Conservation (phyloP, 2,797 vertebrate species). For the Poecilia wingei region DNA sequence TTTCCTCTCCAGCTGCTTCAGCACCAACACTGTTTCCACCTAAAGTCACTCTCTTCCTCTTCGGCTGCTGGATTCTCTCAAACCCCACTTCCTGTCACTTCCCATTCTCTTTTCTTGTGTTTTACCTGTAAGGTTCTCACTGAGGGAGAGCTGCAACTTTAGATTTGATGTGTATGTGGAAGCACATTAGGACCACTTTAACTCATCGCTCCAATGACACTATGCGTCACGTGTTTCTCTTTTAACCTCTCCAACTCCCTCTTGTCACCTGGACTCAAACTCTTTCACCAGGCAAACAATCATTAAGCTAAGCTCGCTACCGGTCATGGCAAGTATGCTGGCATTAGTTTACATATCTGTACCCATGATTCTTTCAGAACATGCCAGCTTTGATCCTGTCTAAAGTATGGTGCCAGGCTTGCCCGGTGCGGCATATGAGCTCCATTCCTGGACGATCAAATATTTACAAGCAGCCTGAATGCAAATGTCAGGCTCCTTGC, state of each 20-base stretch:
- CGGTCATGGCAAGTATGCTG: slow-evolving; percentile 32
- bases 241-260: slow-evolving; percentile 20
- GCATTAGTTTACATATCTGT: slow-evolving; percentile 34
- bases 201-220: slow-evolving; percentile 3
- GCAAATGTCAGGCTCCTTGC: slow-evolving; percentile 50
- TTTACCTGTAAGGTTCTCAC: slow-evolving; percentile 14
- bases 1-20: slow-evolving; percentile 43
- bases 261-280: slow-evolving; percentile 24
- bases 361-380: slow-evolving; percentile 32
- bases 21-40: slow-evolving; percentile 24
- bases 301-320: slow-evolving; percentile 49
- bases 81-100: neutral
- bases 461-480: slow-evolving; percentile 56
- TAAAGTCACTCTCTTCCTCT: slow-evolving; percentile 11
- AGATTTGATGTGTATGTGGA: slow-evolving; percentile 7
- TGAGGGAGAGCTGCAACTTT: neutral
- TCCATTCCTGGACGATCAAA: slow-evolving; percentile 60
- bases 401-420: slow-evolving; percentile 36
- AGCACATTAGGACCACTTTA: slow-evolving; percentile 3
- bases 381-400: slow-evolving; percentile 49
- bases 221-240: slow-evolving; percentile 1
- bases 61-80: neutral
- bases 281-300: slow-evolving; percentile 38
- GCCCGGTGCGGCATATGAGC: slow-evolving; percentile 25
- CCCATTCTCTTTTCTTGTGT: slow-evolving; percentile 7